A percentile compares a stretch with the other conserved stretches of the same genome.
Conservation (phyloP, 2,113 vertebrate species). For the Aptenodytes patagonicus region DNA sequence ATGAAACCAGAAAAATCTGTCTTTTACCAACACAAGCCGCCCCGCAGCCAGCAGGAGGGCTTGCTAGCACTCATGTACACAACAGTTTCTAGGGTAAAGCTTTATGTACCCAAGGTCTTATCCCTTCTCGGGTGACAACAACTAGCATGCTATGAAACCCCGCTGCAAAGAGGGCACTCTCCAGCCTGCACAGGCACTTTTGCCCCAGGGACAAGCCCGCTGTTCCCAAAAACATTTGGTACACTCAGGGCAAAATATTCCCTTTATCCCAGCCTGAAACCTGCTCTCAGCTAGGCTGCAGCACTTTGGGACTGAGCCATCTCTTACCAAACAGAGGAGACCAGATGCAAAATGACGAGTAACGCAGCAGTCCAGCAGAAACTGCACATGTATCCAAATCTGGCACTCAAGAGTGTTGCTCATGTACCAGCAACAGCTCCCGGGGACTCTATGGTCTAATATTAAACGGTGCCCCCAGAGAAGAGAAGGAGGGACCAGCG, state of each 20-base stretch:
- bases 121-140: neutral
- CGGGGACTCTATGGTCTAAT: neutral
- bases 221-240: neutral
- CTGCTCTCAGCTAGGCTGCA: neutral
- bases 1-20: neutral
- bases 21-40: neutral
- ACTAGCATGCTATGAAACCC: rapidly evolving
- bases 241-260: neutral
- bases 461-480: neutral
- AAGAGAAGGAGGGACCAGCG: neutral
- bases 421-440: neutral
- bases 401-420: neutral
- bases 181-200: neutral
- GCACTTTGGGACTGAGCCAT: neutral
- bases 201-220: neutral
- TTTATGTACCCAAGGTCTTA: neutral
- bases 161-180: rapidly evolving
- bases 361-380: neutral
- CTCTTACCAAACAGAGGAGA: neutral
- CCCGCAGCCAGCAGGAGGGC: neutral
- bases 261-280: neutral
- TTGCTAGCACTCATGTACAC: rapidly evolving
- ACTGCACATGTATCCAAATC: rapidly evolving
- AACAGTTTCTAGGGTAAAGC: neutral
- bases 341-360: rapidly evolving